phyloP scores from a whole-genome alignment of 2,888 invertebrate species.

The Oligia strigilis region DNA sequence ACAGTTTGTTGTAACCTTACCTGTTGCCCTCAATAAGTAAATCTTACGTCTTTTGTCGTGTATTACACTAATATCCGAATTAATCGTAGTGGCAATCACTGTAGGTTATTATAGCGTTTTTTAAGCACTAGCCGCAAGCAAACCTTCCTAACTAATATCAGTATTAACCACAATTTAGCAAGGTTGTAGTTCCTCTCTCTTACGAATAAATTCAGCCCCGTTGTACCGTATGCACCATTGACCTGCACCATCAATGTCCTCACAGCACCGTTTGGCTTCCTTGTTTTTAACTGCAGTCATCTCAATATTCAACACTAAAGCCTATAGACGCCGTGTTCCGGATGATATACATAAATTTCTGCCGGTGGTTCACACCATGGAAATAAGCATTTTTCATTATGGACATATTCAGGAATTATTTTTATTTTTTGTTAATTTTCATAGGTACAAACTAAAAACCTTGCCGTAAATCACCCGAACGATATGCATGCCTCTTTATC shows the following conservation, averaged over 20 bases:
- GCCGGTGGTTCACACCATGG: too few species aligned
- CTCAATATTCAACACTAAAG: not conserved
- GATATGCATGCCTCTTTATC: too few species aligned
- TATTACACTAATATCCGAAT: not conserved
- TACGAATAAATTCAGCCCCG: not conserved
- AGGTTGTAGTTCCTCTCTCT: not conserved
- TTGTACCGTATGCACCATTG: too few species aligned
- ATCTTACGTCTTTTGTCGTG: slow-evolving; percentile 16
- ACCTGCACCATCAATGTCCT: too few species aligned
- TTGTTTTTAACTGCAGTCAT: not conserved
- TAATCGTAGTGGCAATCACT: not conserved
- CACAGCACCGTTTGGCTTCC: too few species aligned
- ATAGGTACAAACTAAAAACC: too few species aligned
- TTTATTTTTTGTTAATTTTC: too few species aligned
- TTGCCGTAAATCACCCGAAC: too few species aligned
- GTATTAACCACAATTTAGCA: not conserved
- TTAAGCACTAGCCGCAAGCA: slow-evolving; percentile 5
- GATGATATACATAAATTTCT: too few species aligned
- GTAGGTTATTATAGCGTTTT: not conserved
- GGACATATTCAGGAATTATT: too few species aligned
- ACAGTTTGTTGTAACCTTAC: slow-evolving; percentile 43
- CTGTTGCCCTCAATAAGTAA: slow-evolving; percentile 37
- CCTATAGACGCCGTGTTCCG: too few species aligned
- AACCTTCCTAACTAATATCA: slow-evolving; percentile 1
- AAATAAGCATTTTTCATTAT: too few species aligned